phyloP scores from a whole-genome alignment of 2,797 vertebrate genomes.

The Esox lucius region DNA sequence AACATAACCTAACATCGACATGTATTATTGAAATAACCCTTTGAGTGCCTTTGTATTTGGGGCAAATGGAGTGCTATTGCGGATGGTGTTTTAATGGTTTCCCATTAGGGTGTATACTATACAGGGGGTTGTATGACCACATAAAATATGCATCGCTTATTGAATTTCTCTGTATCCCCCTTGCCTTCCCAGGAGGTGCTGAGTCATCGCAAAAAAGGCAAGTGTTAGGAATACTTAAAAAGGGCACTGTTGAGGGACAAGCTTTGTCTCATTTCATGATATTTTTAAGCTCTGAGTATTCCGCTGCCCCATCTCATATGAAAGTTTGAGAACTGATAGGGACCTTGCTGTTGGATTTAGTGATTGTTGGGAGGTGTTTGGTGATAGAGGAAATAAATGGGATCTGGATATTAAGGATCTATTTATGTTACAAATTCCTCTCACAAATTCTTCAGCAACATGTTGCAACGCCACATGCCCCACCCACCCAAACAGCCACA shows the following conservation, averaged over 20 bases:
- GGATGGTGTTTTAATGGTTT: slow-evolving; percentile 44
- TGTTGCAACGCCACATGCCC: too few species aligned
- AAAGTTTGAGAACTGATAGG: slow-evolving; percentile 30
- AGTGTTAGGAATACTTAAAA: slow-evolving; percentile 30
- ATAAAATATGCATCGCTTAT: slow-evolving; percentile 46
- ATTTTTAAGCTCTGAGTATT: slow-evolving; percentile 32
- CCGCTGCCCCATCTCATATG: slow-evolving; percentile 23
- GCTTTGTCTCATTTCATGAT: slow-evolving; percentile 17
- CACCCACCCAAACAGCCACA: background rate
- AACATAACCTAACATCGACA: slow-evolving; percentile 25
- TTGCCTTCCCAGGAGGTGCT: slow-evolving; percentile 17
- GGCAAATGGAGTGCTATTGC: slow-evolving; percentile 35
- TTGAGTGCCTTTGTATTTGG: slow-evolving; percentile 41
- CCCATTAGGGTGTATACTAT: slow-evolving; percentile 39
- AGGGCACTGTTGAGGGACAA: slow-evolving; percentile 16
- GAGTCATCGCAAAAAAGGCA: slow-evolving; percentile 43
- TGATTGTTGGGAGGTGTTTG: background rate
- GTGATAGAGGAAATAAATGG: background rate
- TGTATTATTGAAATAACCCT: slow-evolving; percentile 44
- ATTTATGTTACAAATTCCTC: background rate
- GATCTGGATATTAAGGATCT: background rate
- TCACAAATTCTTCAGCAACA: background rate
- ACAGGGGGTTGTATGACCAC: slow-evolving; percentile 25
- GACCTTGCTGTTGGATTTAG: background rate
- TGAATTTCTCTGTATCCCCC: slow-evolving; percentile 19